Evolutionary conservation across 2,888 invertebrate species (phyloP).

Genomic region (Rhimphoctona megacephalus): DNA sequence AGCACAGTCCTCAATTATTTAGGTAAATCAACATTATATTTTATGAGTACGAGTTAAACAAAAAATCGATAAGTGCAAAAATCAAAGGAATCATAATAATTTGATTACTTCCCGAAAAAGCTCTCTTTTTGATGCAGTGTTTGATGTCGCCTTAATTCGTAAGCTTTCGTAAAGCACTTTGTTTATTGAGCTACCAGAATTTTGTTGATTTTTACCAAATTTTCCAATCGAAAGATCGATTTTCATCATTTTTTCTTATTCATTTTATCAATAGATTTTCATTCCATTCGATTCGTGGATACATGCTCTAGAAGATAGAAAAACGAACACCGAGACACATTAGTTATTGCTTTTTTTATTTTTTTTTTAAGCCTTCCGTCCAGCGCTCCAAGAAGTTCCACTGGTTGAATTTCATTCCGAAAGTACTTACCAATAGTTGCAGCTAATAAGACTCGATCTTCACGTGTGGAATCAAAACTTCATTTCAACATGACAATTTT

Average conservation of each 20-base stretch:
- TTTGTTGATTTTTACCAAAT: neutral
- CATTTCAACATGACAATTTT: neutral
- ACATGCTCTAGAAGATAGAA: neutral
- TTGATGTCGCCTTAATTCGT: neutral
- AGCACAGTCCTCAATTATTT: constrained; percentile 20
- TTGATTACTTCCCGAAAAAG: neutral
- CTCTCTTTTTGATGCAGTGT: neutral
- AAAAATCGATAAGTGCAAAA: neutral
- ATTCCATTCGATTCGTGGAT: neutral
- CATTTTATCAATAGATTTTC: neutral
- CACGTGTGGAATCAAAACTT: neutral
- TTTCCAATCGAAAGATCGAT: neutral
- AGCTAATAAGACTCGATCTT: no score
- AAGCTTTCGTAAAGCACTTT: no score
- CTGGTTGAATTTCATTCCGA: neutral
- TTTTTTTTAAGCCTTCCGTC: neutral
- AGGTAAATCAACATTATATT: constrained; percentile 18
- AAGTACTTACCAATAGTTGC: neutral
- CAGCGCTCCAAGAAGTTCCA: neutral
- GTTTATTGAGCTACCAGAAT: neutral
- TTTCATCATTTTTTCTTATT: neutral
- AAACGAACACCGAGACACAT: neutral
- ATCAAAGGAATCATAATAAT: neutral
- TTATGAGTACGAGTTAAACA: neutral
- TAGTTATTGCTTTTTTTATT: neutral